Percentiles rank a stretch among this genome's conserved stretches.
Conservation (phyloP, 2,888 invertebrate species). For the Limnephilus marmoratus region DNA sequence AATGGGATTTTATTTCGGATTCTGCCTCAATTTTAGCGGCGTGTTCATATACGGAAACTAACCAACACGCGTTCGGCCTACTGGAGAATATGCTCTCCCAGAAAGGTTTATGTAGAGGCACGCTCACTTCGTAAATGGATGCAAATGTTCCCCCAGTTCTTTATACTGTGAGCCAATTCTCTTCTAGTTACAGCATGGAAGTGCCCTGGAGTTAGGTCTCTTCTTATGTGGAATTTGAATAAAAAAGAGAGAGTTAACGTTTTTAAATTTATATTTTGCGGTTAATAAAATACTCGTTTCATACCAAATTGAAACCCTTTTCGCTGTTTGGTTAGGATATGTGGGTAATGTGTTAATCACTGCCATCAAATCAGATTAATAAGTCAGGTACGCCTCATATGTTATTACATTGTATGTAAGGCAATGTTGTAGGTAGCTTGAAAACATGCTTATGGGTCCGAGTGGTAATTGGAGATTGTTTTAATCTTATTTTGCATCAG, state of each 20-base stretch:
- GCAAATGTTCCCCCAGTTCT: not conserved
- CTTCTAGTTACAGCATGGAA: not conserved
- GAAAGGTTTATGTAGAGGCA: not conserved
- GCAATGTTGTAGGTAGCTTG: too few species aligned
- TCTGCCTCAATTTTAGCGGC: conserved; percentile 14
- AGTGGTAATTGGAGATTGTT: too few species aligned
- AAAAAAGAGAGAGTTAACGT: not conserved
- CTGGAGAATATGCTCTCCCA: not conserved
- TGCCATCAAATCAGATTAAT: too few species aligned
- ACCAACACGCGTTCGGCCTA: conserved; percentile 23
- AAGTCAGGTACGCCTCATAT: too few species aligned
- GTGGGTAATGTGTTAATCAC: too few species aligned
- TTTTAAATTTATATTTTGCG: not conserved
- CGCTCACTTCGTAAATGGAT: not conserved
- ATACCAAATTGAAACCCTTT: not conserved
- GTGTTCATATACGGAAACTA: conserved; percentile 15
- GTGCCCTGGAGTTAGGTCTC: not conserved
- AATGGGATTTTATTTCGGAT: conserved; percentile 45
- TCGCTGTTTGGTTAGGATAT: not conserved
- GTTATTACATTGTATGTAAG: too few species aligned
- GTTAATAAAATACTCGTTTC: not conserved
- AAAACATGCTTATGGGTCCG: too few species aligned
- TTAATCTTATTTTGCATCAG: too few species aligned
- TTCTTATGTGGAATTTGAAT: not conserved
- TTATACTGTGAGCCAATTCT: not conserved